These are phyloP conservation scores for Saguinus midas DNA, from an alignment of 2,113 vertebrate species.

Conservation along the genomic window DNA sequence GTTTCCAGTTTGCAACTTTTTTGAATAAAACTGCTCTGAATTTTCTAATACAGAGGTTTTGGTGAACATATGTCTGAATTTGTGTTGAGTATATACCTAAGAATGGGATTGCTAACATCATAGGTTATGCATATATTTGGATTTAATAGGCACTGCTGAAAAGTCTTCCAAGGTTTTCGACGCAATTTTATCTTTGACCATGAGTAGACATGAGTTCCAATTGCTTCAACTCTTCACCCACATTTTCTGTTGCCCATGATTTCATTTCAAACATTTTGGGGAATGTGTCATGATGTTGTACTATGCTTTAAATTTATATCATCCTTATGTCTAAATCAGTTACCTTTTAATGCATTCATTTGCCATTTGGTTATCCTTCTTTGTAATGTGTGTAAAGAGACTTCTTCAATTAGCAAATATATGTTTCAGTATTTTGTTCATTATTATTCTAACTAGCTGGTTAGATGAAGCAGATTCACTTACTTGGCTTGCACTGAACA, in stretches of 20 bases:
- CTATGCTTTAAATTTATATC: slow-evolving; percentile 2
- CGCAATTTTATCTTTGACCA: not conserved
- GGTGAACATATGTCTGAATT: not conserved
- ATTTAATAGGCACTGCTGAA: not conserved
- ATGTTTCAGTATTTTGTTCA: slow-evolving; percentile 15
- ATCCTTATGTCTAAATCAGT: not conserved
- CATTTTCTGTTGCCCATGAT: slow-evolving; percentile 1
- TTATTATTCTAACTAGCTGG: not conserved
- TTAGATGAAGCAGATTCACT: not conserved
- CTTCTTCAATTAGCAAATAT: slow-evolving; percentile 19
- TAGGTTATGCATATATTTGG: not conserved
- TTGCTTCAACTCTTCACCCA: not conserved
- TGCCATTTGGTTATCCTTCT: not conserved
- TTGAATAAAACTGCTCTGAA: not conserved
- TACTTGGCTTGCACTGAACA: not conserved
- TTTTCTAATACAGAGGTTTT: not conserved
- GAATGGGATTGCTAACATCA: not conserved
- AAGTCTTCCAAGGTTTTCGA: not conserved
- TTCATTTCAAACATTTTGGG: slow-evolving; percentile 29
- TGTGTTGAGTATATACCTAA: not conserved
- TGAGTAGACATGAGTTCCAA: not conserved
- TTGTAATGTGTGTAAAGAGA: not conserved
- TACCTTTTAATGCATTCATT: slow-evolving; percentile 21
- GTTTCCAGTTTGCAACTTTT: not conserved
- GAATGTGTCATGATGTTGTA: not conserved